Evolutionary conservation across 2,113 vertebrate species (phyloP).

Genomic region (Gulo gulo): DNA sequence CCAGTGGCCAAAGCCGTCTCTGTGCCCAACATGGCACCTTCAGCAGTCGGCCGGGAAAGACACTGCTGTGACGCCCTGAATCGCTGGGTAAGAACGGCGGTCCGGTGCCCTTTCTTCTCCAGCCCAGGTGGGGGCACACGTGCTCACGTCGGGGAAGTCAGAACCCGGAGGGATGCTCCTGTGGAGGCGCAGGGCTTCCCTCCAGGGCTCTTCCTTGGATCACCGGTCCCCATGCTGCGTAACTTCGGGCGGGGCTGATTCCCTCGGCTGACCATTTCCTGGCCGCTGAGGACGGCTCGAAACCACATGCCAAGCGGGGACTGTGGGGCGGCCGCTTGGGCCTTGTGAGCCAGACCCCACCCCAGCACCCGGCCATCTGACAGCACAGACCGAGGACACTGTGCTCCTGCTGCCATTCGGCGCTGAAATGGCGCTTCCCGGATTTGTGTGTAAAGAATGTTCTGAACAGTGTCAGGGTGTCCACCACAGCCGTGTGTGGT

Average conservation of each 20-base stretch:
- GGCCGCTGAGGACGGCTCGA: fast-evolving
- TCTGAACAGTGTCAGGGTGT: background rate
- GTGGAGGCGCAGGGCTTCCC: background rate
- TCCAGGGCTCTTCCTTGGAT: background rate
- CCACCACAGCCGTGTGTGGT: background rate
- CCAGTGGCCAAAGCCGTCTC: constrained; percentile 56
- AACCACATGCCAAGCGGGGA: fast-evolving
- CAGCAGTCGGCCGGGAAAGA: constrained; percentile 81
- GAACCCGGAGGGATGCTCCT: background rate
- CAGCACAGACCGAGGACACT: fast-evolving
- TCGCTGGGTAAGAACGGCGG: constrained; percentile 90
- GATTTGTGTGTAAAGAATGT: background rate
- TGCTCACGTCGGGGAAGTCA: background rate
- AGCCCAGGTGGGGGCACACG: fast-evolving
- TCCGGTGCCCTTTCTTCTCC: too few species aligned
- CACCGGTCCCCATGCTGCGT: fast-evolving
- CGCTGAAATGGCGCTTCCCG: background rate
- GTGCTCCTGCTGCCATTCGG: background rate
- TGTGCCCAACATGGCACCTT: constrained; percentile 57
- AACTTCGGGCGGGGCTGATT: background rate
- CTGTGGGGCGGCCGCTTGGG: background rate
- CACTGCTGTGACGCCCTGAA: constrained; percentile 91
- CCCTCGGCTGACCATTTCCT: background rate
- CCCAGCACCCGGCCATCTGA: background rate
- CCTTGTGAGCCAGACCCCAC: background rate